Evolutionary conservation across 2,888 invertebrate genomes (phyloP).

Genomic region (Pecten maximus): DNA sequence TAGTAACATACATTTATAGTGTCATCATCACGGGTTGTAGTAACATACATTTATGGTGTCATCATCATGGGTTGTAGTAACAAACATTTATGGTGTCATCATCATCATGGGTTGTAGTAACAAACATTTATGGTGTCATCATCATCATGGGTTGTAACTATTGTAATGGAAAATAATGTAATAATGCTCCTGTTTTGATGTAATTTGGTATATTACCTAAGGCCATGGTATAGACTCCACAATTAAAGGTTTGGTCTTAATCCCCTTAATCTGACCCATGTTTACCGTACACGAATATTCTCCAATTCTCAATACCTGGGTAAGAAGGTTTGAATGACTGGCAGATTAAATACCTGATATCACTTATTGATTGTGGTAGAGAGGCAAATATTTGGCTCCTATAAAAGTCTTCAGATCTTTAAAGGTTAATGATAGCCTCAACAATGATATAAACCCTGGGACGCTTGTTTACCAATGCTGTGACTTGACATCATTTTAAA

Average conservation of each 20-base stretch:
- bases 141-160: too few relatives aligned
- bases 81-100: too few relatives aligned
- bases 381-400: neutral
- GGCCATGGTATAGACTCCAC: neutral
- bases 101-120: too few relatives aligned
- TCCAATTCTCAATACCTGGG: neutral
- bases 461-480: neutral
- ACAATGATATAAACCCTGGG: neutral
- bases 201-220: neutral
- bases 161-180: too few relatives aligned
- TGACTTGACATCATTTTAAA: neutral
- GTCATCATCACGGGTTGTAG: too few relatives aligned
- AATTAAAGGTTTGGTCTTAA: neutral
- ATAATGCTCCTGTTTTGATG: neutral
- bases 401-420: neutral
- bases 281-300: neutral
- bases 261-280: neutral
- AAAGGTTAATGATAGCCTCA: neutral
- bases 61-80: too few relatives aligned
- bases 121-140: too few relatives aligned
- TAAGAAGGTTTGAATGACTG: neutral
- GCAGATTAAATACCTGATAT: conserved; percentile 6
- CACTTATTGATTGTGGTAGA: neutral
- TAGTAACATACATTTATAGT: too few relatives aligned
- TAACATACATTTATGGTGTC: too few relatives aligned